A percentile compares a stretch with the other conserved stretches of the same genome.
phyloP scores from a whole-genome alignment of 2,888 invertebrate genomes.

The Plagiodera versicolora region DNA sequence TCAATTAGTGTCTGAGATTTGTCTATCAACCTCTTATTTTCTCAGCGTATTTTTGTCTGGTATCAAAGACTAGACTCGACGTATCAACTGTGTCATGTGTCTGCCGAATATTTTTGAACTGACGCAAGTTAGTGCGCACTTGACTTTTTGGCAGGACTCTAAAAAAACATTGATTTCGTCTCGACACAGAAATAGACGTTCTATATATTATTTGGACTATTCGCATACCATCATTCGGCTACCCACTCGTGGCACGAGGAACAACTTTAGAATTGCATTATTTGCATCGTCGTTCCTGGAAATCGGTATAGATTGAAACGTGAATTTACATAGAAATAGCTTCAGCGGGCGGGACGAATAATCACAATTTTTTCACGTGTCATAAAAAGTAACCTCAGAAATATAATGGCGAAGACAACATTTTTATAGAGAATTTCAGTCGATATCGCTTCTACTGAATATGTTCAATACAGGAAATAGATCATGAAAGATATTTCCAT shows the following conservation, averaged over 20 bases:
- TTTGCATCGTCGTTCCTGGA: background rate
- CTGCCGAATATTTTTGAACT: background rate
- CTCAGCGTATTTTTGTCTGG: background rate
- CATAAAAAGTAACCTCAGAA: too few species aligned
- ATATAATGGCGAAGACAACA: too few species aligned
- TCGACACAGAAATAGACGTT: slow-evolving; percentile 10
- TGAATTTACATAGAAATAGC: background rate
- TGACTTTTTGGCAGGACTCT: slow-evolving; percentile 12
- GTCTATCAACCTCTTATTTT: background rate
- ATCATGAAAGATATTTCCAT: too few species aligned
- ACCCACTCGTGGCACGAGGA: slow-evolving; percentile 9
- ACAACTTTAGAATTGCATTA: background rate
- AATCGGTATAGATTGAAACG: background rate
- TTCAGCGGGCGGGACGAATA: background rate
- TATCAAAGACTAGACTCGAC: background rate
- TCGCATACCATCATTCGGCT: background rate
- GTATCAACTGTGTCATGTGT: background rate
- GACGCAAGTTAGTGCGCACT: background rate
- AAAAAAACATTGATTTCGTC: slow-evolving; percentile 5
- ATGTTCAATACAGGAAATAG: too few species aligned
- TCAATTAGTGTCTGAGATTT: background rate
- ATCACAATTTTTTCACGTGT: background rate
- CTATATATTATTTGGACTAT: background rate
- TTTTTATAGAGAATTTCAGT: too few species aligned
- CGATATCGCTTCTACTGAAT: too few species aligned